A percentile compares a stretch with the other conserved stretches of the same genome.
These are phyloP conservation scores for Dissostichus mawsoni DNA, from an alignment of 2,113 vertebrate species.

Conservation along the genomic window DNA sequence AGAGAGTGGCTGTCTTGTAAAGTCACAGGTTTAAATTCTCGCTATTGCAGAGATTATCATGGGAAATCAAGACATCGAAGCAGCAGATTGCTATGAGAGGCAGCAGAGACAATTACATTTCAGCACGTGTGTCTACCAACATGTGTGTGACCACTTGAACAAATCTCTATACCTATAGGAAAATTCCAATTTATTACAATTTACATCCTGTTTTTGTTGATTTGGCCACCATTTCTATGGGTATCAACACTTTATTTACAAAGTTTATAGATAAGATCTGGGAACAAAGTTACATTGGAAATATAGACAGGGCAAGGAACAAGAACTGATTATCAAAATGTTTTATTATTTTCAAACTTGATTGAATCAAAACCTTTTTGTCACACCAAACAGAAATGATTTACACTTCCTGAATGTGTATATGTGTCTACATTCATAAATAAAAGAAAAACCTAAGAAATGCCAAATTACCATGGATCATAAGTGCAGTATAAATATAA, in stretches of 20 bases:
- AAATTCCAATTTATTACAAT: neutral
- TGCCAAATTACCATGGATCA: neutral
- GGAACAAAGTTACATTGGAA: neutral
- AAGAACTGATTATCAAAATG: neutral
- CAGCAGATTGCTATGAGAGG: conserved; percentile 10
- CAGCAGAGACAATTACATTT: neutral
- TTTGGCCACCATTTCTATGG: neutral
- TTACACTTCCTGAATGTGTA: too few relatives aligned
- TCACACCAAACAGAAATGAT: too few relatives aligned
- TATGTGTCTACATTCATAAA: neutral
- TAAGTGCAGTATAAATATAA: neutral
- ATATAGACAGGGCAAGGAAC: neutral
- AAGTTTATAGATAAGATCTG: neutral
- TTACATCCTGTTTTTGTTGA: neutral
- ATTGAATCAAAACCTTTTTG: too few relatives aligned
- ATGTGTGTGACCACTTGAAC: neutral
- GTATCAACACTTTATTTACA: neutral
- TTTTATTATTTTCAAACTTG: too few relatives aligned
- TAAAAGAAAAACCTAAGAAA: neutral
- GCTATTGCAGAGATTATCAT: neutral
- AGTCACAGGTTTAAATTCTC: conserved; percentile 28
- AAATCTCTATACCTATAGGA: neutral
- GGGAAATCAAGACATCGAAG: conserved; percentile 15
- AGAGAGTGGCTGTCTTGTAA: neutral
- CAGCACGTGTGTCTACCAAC: neutral